Base-by-base conservation (phyloP, 2,888 invertebrate genomes). In the Anticlea derivata region DNA sequence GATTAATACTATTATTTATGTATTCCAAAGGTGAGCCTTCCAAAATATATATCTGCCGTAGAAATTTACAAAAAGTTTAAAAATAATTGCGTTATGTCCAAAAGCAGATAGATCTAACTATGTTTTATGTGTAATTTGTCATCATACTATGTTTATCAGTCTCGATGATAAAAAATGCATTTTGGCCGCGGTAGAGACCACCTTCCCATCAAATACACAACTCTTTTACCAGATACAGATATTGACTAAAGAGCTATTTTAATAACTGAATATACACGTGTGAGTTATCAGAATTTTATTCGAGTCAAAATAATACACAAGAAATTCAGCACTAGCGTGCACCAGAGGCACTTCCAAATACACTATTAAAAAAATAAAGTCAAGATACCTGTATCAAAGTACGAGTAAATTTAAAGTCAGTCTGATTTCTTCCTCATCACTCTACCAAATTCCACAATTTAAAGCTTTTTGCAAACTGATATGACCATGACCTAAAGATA, bases 91-190 rank as follows among this genome's bases (percentile, higher is more conserved):
- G 69, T 80, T 59, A 78, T 75, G 76, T 81, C 70, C 80, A 77
- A 81, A 85, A 86, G 83, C 86, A 83, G 86, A 81, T 87, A 83
- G 86, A 81, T 87, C 86, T 86, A 83, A 79, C 80, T 86, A 85
- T 80, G 76, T 78, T 80, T 80, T 78, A 75, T 75, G 66, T 75
- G 80, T 76, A 75, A 75, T 75, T 78, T 70, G 75, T 86, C 83
- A 82, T 84, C 84, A 77, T 80, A 81, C 81, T 88, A 88, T 74
- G 74, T 79, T 58, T 83, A 89, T 89, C 89, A 89, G 90, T 90
- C 89, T 90, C 87, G 84, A 84, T 83, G 78, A 81, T 83, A 75
- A 78, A 61, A 85, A 86, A 88, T 83, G 86, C 84, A 73, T 84
- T 88, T 88, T 89, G 89, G 89, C 89, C 87, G 81, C 77, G 81